Conservation (phyloP, 1,140 invertebrate genomes). For the Aphelinus atriplicis region DNA sequence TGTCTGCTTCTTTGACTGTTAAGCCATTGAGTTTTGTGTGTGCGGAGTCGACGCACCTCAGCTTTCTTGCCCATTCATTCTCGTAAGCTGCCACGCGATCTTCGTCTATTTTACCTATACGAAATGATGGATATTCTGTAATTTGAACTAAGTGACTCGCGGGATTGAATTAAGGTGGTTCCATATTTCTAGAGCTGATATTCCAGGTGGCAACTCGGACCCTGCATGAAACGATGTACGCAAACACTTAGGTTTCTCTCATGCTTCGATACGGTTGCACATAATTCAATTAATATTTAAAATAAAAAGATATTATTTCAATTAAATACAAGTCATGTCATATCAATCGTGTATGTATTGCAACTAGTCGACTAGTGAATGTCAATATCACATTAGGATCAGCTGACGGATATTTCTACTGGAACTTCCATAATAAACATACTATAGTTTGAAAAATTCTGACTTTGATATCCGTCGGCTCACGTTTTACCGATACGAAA, state of each 20-base stretch:
- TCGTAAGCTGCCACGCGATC: slow-evolving; percentile 19
- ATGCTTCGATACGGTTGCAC: too few species aligned
- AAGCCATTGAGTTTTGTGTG: slow-evolving; percentile 9
- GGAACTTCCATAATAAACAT: neutral
- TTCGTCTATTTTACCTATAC: slow-evolving; percentile 8
- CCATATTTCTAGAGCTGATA: too few species aligned
- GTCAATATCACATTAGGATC: neutral
- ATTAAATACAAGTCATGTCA: neutral
- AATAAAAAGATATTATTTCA: neutral
- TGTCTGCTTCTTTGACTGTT: neutral
- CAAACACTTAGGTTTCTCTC: too few species aligned
- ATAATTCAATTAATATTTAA: neutral
- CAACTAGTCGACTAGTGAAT: neutral
- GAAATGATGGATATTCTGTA: too few species aligned
- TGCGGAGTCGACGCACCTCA: neutral
- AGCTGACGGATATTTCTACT: neutral
- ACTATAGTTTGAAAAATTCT: neutral
- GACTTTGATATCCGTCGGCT: too few species aligned
- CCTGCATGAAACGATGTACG: too few species aligned
- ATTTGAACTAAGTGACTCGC: neutral
- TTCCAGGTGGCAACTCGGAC: too few species aligned
- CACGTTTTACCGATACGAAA: too few species aligned
- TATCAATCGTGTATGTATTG: neutral
- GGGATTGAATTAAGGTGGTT: too few species aligned
- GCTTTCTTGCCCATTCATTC: slow-evolving; percentile 1